Percentiles rank a stretch among this genome's conserved stretches.
phyloP scores from a whole-genome alignment of 2,888 invertebrate genomes.

The Hirtodrosophila confusa region DNA sequence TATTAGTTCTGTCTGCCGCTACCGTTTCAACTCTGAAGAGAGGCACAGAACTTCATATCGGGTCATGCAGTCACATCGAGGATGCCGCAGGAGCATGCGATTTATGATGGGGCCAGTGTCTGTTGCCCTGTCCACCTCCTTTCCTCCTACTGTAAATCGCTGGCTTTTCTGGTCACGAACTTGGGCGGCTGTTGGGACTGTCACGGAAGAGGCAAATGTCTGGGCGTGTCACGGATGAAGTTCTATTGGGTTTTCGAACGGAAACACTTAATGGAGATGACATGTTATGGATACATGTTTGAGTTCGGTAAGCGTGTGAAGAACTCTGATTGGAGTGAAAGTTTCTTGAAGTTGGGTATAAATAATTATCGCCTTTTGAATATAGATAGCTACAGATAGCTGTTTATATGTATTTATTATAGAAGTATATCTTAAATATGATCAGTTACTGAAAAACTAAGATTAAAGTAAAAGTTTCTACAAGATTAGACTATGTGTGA shows the following conservation, averaged over 20 bases:
- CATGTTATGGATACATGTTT: slow-evolving; percentile 15
- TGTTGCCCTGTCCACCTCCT: not conserved
- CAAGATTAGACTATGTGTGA: no score
- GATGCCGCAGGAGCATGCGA: slow-evolving; percentile 29
- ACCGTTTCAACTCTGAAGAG: slow-evolving; percentile 37
- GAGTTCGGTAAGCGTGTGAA: no score
- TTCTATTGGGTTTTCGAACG: slow-evolving; percentile 14
- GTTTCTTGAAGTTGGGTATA: not conserved
- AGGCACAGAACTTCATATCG: slow-evolving; percentile 24
- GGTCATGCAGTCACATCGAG: slow-evolving; percentile 19
- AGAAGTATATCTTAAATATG: no score
- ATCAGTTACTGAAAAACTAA: no score
- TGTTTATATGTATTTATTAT: no score
- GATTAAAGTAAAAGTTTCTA: slow-evolving; percentile 5
- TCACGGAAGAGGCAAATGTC: slow-evolving; percentile 22
- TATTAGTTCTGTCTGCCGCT: slow-evolving; percentile 33
- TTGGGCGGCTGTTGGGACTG: slow-evolving; percentile 8
- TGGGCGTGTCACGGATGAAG: slow-evolving; percentile 23
- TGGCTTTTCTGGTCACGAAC: slow-evolving; percentile 39
- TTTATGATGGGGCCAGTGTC: slow-evolving; percentile 22
- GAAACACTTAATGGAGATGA: slow-evolving; percentile 28
- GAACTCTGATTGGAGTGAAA: slow-evolving; percentile 3
- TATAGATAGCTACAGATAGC: no score
- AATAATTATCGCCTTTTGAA: no score
- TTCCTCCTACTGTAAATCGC: not conserved